A percentile compares a stretch with the other conserved stretches of the same genome.
Evolutionary conservation across 2,797 vertebrate genomes (phyloP).

Genomic region (Setipinna tenuifilis): DNA sequence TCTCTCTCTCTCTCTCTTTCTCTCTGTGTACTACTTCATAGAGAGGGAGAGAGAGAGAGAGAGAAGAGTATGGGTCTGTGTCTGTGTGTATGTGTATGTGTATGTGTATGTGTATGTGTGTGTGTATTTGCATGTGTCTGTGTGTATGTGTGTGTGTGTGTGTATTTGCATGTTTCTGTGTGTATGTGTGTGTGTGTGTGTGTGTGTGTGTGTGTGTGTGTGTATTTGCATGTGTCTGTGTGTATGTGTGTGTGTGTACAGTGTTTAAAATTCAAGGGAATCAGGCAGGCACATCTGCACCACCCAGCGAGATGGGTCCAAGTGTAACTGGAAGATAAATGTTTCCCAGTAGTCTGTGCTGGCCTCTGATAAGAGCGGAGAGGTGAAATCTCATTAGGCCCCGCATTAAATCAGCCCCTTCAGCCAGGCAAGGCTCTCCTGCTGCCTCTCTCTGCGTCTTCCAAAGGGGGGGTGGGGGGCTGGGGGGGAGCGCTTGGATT

Average conservation of each 20-base stretch:
- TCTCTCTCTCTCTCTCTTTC: too few species aligned
- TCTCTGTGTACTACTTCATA: too few species aligned
- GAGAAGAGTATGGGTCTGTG: too few species aligned
- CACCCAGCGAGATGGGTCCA: conserved; percentile 12
- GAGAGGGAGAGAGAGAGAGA: too few species aligned
- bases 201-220: too few species aligned
- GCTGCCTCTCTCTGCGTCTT: conserved; percentile 76
- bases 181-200: too few species aligned
- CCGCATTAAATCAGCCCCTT: conserved; percentile 65
- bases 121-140: too few species aligned
- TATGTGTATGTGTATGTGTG: too few species aligned
- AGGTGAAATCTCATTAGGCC: conserved; percentile 74
- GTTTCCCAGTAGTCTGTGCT: conserved; percentile 66
- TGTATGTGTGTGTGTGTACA: background rate
- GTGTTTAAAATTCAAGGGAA: background rate
- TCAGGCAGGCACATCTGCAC: too few species aligned
- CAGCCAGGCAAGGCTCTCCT: conserved; percentile 74
- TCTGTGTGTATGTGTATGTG: too few species aligned
- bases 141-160: too few species aligned
- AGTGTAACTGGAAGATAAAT: conserved; percentile 61
- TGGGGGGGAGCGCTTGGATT: conserved; percentile 56
- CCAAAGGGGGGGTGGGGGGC: conserved; percentile 62
- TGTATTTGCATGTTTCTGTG: background rate
- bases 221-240: background rate
- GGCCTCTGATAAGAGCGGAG: conserved; percentile 70